Evolutionary conservation across 30 jellyfish, hydroid and myxozoan species (phyloP).

Genomic region (Turritopsis rubra): DNA sequence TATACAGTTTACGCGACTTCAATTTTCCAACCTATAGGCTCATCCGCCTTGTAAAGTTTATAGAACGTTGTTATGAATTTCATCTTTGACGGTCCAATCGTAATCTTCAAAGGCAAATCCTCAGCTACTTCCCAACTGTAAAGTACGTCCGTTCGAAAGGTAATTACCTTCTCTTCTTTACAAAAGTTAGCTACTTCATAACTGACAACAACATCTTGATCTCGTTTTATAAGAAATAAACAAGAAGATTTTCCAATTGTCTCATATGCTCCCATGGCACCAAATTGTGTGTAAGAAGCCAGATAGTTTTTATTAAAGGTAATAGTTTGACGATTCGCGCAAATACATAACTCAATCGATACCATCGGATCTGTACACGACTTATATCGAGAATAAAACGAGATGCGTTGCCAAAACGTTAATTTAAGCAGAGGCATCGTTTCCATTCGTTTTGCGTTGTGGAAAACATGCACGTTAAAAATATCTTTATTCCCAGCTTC

Average conservation of each 20-base stretch:
- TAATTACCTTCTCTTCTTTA: not conserved
- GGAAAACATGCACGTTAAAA: constrained; percentile 49
- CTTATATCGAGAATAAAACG: constrained; percentile 43
- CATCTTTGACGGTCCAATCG: constrained; percentile 16
- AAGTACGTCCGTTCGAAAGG: not conserved
- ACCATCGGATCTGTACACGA: constrained; percentile 50
- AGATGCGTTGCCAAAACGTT: constrained; percentile 66
- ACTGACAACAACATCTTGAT: constrained; percentile 30
- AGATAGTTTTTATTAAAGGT: not conserved
- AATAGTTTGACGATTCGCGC: constrained; percentile 21
- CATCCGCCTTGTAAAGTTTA: not conserved
- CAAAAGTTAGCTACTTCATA: constrained; percentile 46
- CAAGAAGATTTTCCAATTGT: constrained; percentile 9
- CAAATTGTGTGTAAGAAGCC: constrained; percentile 33
- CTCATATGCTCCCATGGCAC: not conserved
- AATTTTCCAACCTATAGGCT: not conserved
- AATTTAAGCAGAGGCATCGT: constrained; percentile 16
- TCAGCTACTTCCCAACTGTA: constrained; percentile 37
- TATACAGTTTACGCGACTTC: not conserved
- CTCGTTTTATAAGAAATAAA: constrained; percentile 36
- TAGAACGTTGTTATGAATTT: constrained; percentile 25
- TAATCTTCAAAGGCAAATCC: constrained; percentile 28
- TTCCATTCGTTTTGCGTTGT: not conserved
- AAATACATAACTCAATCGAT: constrained; percentile 59
- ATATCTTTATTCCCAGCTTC: constrained; percentile 28